Evolutionary conservation across 2,113 vertebrate species (phyloP).

Genomic region (Tragelaphus strepsiceros): DNA sequence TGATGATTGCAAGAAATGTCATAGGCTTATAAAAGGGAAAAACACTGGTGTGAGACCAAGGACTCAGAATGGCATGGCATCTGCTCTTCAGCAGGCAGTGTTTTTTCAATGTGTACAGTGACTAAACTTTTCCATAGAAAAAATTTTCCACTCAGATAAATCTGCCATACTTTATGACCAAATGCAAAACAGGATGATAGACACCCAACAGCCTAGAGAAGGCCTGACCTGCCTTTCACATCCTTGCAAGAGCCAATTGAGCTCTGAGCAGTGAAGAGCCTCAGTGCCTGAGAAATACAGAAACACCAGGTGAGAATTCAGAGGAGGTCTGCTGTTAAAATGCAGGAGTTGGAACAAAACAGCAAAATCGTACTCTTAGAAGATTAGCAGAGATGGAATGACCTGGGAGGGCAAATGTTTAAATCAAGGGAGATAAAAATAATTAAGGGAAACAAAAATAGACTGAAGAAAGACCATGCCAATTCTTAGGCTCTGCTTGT

Average conservation of each 20-base stretch:
- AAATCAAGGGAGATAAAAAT: neutral
- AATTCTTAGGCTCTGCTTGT: neutral
- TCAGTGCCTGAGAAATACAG: neutral
- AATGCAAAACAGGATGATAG: slow-evolving; percentile 24
- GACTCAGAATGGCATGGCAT: neutral
- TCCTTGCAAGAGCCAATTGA: neutral
- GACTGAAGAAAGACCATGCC: neutral
- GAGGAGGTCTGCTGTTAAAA: neutral
- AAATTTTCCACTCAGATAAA: neutral
- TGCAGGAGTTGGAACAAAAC: neutral
- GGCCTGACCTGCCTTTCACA: neutral
- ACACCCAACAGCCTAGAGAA: neutral
- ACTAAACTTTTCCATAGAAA: slow-evolving; percentile 3
- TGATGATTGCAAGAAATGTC: neutral
- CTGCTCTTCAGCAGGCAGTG: neutral
- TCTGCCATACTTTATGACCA: slow-evolving; percentile 28
- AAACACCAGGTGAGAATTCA: neutral
- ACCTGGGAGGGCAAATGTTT: neutral
- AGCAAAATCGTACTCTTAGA: neutral
- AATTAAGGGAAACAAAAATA: neutral
- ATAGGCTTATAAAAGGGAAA: neutral
- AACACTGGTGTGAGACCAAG: neutral
- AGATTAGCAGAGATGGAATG: neutral
- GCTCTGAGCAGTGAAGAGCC: neutral
- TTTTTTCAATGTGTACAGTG: neutral